Evolutionary conservation across 2,797 vertebrate genomes (phyloP).

Genomic region (Paratrypauchen microcephalus): DNA sequence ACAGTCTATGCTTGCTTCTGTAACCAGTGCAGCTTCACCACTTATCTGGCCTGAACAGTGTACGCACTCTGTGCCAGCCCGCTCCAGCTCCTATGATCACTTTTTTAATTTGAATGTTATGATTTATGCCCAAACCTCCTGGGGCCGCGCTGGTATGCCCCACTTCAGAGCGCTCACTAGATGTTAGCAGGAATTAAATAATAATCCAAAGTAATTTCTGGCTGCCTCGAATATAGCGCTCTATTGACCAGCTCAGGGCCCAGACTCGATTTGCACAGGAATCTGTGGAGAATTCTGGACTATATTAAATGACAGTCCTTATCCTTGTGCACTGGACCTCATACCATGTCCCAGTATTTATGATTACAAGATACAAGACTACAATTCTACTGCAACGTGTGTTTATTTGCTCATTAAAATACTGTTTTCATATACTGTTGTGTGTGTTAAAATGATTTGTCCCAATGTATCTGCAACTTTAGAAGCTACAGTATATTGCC

Average conservation of each 20-base stretch:
- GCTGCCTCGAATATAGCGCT: constrained; percentile 21
- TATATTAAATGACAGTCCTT: constrained; percentile 1
- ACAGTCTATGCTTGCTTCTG: not conserved
- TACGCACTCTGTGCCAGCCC: constrained; percentile 23
- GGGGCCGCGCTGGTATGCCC: constrained; percentile 19
- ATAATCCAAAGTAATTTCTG: constrained; percentile 23
- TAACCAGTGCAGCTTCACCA: constrained; percentile 24
- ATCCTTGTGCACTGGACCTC: constrained; percentile 4
- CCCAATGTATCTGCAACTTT: too few species aligned
- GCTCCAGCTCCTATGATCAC: constrained; percentile 22
- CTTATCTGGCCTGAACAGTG: constrained; percentile 29
- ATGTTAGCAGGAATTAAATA: constrained; percentile 26
- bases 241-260: constrained; percentile 12
- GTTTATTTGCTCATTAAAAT: not conserved
- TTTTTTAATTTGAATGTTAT: constrained; percentile 36
- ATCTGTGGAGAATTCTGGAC: not conserved
- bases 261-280: not conserved
- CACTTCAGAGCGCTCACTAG: constrained; percentile 34
- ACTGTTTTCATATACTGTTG: not conserved
- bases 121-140: constrained; percentile 40
- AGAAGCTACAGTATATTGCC: not conserved
- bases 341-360: not conserved
- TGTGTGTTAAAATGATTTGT: not conserved
- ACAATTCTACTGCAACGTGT: not conserved
- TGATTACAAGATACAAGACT: not conserved